A percentile compares a stretch with the other conserved stretches of the same genome.
Conservation (phyloP, 2,113 vertebrate species). For the Ptilonorhynchus violaceus region DNA sequence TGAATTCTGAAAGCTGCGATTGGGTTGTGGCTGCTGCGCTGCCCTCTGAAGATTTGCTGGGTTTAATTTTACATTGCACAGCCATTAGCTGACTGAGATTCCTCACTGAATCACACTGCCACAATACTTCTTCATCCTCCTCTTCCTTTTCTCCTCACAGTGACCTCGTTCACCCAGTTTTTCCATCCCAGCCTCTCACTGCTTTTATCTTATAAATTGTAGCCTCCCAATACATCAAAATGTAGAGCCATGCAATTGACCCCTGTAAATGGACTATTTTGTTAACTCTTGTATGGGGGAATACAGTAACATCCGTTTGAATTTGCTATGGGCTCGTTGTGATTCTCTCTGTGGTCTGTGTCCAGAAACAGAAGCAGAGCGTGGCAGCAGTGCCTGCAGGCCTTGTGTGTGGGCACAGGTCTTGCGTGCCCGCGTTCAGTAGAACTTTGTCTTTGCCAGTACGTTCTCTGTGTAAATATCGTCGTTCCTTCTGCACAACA, state of each 20-base stretch:
- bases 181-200: neutral
- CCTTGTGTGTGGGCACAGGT: neutral
- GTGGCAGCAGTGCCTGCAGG: neutral
- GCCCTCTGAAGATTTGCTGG: slow-evolving; percentile 25
- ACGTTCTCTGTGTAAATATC: neutral
- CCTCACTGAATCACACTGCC: neutral
- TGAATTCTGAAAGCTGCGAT: slow-evolving; percentile 1
- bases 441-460: neutral
- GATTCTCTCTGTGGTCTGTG: neutral
- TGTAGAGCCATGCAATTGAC: neutral
- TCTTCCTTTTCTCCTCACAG: neutral
- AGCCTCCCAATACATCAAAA: neutral
- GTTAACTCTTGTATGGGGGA: neutral
- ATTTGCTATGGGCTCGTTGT: neutral
- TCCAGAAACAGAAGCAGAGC: neutral
- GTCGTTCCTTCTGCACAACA: neutral
- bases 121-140: neutral
- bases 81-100: neutral
- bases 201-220: neutral
- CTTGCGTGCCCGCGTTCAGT: neutral
- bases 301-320: neutral
- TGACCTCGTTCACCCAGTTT: neutral
- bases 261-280: neutral
- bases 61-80: slow-evolving; percentile 20
- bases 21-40: neutral